Conservation (phyloP, 2,797 vertebrate species). For the Oryzias sinensis region DNA sequence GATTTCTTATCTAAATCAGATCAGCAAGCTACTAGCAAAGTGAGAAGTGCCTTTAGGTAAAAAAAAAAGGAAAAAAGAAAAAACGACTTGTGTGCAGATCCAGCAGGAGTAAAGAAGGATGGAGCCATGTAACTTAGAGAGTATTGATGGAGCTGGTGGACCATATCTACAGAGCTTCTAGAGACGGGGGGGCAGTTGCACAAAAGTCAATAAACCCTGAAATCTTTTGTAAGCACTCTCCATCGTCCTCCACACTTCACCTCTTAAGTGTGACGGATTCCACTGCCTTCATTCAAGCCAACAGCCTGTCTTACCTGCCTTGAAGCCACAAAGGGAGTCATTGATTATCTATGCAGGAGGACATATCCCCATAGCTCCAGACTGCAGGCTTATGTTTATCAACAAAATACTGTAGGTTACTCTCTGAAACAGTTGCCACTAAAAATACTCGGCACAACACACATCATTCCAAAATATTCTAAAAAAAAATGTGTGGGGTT, state of each 20-base stretch:
- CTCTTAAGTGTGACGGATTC: constrained; percentile 50
- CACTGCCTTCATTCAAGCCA: constrained; percentile 43
- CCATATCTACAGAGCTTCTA: constrained; percentile 24
- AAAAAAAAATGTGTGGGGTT: constrained; percentile 42
- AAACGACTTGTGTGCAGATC: constrained; percentile 29
- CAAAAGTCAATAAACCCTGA: constrained; percentile 41
- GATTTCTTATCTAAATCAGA: constrained; percentile 46
- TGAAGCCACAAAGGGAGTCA: constrained; percentile 35
- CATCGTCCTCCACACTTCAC: constrained; percentile 29
- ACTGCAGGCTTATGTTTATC: constrained; percentile 32
- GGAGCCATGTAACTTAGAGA: constrained; percentile 3
- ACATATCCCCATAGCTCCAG: constrained; percentile 36
- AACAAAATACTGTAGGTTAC: no score
- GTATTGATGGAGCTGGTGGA: constrained; percentile 25
- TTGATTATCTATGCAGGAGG: constrained; percentile 56
- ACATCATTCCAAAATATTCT: constrained; percentile 6
- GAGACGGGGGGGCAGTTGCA: constrained; percentile 12
- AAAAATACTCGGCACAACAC: constrained; percentile 18
- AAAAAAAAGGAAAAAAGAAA: constrained; percentile 8
- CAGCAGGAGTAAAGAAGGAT: constrained; percentile 3
- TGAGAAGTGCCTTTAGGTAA: not conserved
- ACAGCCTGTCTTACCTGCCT: constrained; percentile 29
- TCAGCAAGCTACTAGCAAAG: constrained; percentile 8
- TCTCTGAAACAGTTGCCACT: constrained; percentile 33
- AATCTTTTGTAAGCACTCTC: constrained; percentile 25